phyloP scores from a whole-genome alignment of 2,113 vertebrate species.

The Pterocles orientalis region DNA sequence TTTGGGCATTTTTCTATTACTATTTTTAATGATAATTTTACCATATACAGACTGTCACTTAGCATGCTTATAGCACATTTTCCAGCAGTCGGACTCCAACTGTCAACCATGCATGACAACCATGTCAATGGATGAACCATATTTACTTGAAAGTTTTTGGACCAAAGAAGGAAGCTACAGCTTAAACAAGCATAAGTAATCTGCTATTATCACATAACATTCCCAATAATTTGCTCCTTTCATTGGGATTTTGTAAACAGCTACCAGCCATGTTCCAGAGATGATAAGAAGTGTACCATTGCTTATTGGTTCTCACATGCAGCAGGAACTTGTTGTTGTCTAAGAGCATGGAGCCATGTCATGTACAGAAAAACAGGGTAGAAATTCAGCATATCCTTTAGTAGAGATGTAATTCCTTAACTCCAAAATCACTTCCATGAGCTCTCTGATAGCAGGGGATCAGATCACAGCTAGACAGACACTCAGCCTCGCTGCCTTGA shows the following conservation, averaged over 20 bases:
- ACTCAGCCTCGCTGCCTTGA: neutral
- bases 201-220: neutral
- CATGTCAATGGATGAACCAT: neutral
- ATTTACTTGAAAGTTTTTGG: slow-evolving; percentile 31
- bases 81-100: neutral
- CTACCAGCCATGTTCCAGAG: neutral
- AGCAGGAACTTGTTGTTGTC: neutral
- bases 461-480: neutral
- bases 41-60: neutral
- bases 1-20: neutral
- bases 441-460: neutral
- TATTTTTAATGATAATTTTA: neutral
- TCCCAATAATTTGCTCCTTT: neutral
- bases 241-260: neutral
- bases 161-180: neutral
- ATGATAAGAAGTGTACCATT: neutral
- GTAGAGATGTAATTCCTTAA: neutral
- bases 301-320: neutral
- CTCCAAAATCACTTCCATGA: neutral
- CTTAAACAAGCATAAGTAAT: neutral
- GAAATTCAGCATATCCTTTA: neutral
- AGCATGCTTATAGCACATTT: neutral
- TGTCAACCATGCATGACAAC: neutral
- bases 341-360: neutral
- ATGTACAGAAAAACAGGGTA: neutral